Evolutionary conservation across 2,797 vertebrate genomes (phyloP), one percentile per base, ranked within the genome.

Genomic region (Hippocampus kuda): DNA sequence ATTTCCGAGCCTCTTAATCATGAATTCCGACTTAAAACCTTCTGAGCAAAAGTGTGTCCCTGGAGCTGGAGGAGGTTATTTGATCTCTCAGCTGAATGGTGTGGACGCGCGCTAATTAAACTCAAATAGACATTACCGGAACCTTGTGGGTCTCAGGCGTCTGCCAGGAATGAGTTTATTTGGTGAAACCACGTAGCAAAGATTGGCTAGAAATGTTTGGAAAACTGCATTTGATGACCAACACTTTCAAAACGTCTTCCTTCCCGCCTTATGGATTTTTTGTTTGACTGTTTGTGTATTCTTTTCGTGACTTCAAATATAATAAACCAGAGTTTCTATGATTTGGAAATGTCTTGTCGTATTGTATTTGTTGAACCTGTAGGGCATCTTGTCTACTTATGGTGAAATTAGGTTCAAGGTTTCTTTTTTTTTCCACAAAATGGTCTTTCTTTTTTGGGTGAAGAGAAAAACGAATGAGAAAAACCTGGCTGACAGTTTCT

Each of bases 81-180:
- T 76, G 73, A 76, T 70, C 71, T 67, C 44, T 70, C 59, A 15
- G 70, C 76, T 61, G 61, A 22, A 64, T 24, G 61, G n/a, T 44
- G 57, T 30, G 15, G 27, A 60, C 6, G 5, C 12, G 38, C 38
- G 16, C 59, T 61, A 61, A 38, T 61, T 34, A 61, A 34, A 20
- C 27, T 61, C 27, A 61, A 61, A 61, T 38, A 9, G 27, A 34
- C 59, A 20, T 60, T 16, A 18, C 26, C 27, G 4, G 27, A 34
- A 30, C 6, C 27, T 20, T 61, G 15, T 9, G 10, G 2, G 30
- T 18, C 18, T 34, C 16, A 30, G 26, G 15, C 13, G 16, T 13
- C 11, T 13, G 56, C 56, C 16, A 22, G 1, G 22, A 61, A 61
- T 34, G 59, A 13, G 15, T 16, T 59, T 59, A 24, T 59, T 51